These are phyloP conservation scores for Hirtodrosophila trivittata DNA, from an alignment of 2,888 invertebrate species.

Conservation along the genomic window DNA sequence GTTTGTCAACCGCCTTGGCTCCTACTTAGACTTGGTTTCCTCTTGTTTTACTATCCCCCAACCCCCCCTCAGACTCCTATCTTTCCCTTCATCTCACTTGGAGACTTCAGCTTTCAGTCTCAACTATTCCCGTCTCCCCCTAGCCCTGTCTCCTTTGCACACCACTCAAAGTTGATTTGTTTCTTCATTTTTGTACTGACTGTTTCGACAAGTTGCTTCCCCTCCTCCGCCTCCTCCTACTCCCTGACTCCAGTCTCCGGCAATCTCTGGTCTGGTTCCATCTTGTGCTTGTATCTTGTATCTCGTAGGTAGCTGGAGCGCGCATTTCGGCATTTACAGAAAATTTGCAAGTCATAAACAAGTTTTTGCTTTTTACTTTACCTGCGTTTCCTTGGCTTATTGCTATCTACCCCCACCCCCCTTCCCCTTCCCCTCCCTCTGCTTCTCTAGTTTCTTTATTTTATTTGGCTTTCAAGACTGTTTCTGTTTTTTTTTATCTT, in stretches of 20 bases:
- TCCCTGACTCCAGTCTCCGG: slow-evolving; percentile 21
- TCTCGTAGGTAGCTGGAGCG: too few relatives aligned
- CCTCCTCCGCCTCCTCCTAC: slow-evolving; percentile 5
- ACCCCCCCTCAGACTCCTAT: too few relatives aligned
- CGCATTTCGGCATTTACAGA: slow-evolving; percentile 60
- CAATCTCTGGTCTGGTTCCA: too few relatives aligned
- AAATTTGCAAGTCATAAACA: slow-evolving; percentile 80
- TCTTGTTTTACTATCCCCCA: too few relatives aligned
- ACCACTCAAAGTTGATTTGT: slow-evolving; percentile 56
- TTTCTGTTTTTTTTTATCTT: slow-evolving; percentile 14
- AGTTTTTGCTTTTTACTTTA: slow-evolving; percentile 75
- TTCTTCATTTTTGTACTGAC: slow-evolving; percentile 36
- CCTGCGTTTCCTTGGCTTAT: slow-evolving; percentile 41
- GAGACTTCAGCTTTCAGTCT: too few relatives aligned
- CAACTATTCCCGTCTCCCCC: too few relatives aligned
- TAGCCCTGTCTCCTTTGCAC: too few relatives aligned
- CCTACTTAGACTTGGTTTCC: neutral
- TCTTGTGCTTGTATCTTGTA: too few relatives aligned
- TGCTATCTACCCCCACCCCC: too few relatives aligned
- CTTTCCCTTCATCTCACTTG: too few relatives aligned
- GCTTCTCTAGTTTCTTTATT: slow-evolving; percentile 21
- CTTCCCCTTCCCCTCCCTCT: too few relatives aligned
- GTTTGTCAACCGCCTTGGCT: slow-evolving; percentile 55
- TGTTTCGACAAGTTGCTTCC: slow-evolving; percentile 55
- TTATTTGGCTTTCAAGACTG: too few relatives aligned